Conservation (phyloP, 2,888 invertebrate species). For the Coelinius sp. region DNA sequence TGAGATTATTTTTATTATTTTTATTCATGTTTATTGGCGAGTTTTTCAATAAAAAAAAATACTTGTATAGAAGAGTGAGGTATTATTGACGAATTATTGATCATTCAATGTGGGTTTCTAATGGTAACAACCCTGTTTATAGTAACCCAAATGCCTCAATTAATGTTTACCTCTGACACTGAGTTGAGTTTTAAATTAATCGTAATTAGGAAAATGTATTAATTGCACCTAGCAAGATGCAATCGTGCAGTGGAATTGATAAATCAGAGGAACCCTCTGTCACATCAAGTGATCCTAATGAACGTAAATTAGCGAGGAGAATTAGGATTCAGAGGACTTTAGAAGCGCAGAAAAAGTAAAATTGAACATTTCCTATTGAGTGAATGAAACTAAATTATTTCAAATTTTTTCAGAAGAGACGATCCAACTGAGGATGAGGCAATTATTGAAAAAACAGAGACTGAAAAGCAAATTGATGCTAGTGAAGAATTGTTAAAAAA, state of each 20-base stretch:
- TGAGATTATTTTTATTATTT: background rate
- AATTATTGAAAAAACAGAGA: conserved; percentile 73
- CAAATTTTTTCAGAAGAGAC: conserved; percentile 46
- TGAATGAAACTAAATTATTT: background rate
- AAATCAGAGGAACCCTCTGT: conserved; percentile 75
- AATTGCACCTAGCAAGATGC: background rate
- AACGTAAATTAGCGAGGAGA: conserved; percentile 80
- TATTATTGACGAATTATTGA: background rate
- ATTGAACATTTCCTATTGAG: background rate
- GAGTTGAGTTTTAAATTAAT: conserved; percentile 14
- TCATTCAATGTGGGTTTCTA: conserved; percentile 25
- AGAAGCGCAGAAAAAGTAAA: conserved; percentile 74
- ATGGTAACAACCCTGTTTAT: conserved; percentile 30
- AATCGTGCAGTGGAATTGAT: conserved; percentile 41
- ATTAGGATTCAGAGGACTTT: conserved; percentile 78
- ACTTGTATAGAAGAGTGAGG: too few species aligned
- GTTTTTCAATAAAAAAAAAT: background rate
- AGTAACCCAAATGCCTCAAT: conserved; percentile 24
- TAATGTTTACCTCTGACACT: conserved; percentile 23
- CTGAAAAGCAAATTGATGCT: conserved; percentile 77
- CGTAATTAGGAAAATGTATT: conserved; percentile 4
- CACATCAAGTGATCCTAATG: conserved; percentile 77
- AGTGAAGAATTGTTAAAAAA: conserved; percentile 79
- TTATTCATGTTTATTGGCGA: too few species aligned
- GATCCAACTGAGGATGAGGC: conserved; percentile 55